These are phyloP conservation scores for Anolis sagrei DNA, from an alignment of 2,113 vertebrate genomes.

Conservation along the genomic window DNA sequence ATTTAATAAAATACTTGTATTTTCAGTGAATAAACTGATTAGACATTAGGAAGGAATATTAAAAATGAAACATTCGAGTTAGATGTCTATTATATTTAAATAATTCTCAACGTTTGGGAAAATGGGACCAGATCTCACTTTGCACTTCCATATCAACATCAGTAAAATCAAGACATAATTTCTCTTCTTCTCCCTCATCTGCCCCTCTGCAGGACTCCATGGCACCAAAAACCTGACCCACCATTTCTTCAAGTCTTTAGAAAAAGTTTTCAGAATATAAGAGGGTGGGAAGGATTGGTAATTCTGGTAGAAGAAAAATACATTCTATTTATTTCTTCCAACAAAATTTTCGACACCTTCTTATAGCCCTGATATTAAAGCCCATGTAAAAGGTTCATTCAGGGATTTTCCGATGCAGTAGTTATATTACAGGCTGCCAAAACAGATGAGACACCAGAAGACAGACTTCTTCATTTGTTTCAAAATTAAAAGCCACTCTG, in stretches of 20 bases:
- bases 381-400: background rate
- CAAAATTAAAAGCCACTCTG: background rate
- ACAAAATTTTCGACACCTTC: background rate
- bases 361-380: background rate
- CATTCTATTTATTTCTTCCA: background rate
- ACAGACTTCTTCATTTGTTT: background rate
- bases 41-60: background rate
- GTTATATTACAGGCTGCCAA: background rate
- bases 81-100: background rate
- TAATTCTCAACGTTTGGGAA: background rate
- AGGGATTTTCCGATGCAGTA: background rate
- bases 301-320: too few relatives aligned
- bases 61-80: background rate
- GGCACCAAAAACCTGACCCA: background rate
- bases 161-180: too few relatives aligned
- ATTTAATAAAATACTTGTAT: background rate
- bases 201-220: too few relatives aligned
- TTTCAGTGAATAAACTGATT: constrained; percentile 8
- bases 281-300: too few relatives aligned
- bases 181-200: too few relatives aligned
- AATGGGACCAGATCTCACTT: background rate
- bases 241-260: background rate
- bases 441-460: background rate
- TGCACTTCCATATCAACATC: too few relatives aligned
- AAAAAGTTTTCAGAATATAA: too few relatives aligned